phyloP scores from a whole-genome alignment of 1,140 invertebrate genomes.

The Bemisia tabaci region DNA sequence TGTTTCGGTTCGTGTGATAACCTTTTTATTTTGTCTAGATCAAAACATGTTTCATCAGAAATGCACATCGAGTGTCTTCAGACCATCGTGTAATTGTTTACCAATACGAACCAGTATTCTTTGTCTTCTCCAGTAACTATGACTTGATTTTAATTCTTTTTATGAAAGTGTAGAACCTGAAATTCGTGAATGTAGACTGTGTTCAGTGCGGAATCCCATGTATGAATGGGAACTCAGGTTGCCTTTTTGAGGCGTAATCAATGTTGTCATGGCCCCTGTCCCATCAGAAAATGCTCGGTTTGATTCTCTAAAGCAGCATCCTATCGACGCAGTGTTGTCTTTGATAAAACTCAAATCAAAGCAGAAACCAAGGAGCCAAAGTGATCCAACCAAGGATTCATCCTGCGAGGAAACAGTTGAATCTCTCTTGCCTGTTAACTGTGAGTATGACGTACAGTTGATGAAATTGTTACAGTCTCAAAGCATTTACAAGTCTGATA shows the following conservation, averaged over 20 bases:
- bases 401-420: not conserved
- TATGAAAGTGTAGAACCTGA: too few relatives aligned
- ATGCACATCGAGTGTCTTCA: not conserved
- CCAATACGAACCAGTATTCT: too few relatives aligned
- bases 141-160: too few relatives aligned
- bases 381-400: not conserved
- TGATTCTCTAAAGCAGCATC: not conserved
- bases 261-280: constrained; percentile 56
- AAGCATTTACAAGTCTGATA: not conserved
- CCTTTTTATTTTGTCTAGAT: not conserved
- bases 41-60: not conserved
- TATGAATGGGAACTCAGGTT: constrained; percentile 27
- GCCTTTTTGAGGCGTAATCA: constrained; percentile 35
- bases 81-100: not conserved
- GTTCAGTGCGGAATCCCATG: constrained; percentile 16
- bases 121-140: too few relatives aligned
- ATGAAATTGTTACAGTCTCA: not conserved
- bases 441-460: not conserved
- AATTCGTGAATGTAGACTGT: not conserved
- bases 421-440: constrained; percentile 4
- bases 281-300: constrained; percentile 38
- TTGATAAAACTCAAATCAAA: not conserved
- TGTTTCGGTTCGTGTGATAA: not conserved
- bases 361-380: not conserved
- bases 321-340: not conserved